A percentile compares a stretch with the other conserved stretches of the same genome.
phyloP scores from a whole-genome alignment of 1,140 invertebrate genomes.

The Hypsibius dujardini region DNA sequence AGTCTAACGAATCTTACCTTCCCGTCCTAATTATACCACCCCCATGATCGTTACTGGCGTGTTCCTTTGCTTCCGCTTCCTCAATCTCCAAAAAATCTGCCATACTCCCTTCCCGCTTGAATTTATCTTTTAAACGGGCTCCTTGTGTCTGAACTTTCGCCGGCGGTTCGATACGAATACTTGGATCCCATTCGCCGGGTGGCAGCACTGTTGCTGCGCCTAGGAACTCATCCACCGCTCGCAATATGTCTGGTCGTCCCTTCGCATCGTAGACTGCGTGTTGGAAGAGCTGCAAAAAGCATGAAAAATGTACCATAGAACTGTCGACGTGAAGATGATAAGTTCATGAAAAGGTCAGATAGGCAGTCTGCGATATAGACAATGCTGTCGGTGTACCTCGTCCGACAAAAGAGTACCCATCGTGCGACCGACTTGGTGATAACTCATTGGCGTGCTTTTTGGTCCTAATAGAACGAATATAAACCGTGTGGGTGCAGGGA shows the following conservation, averaged over 20 bases:
- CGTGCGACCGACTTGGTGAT: conserved; percentile 29
- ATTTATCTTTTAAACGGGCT: conserved; percentile 14
- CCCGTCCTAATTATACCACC: not conserved
- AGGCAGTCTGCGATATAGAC: too few relatives aligned
- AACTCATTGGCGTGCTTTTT: not conserved
- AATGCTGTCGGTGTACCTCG: conserved; percentile 23
- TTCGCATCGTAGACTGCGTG: conserved; percentile 30
- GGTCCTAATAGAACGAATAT: conserved; percentile 31
- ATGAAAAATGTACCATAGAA: too few relatives aligned
- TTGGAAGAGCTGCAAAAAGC: conserved; percentile 28
- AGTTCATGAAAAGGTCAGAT: too few relatives aligned
- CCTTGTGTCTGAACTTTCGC: conserved; percentile 25
- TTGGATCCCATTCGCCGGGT: conserved; percentile 33
- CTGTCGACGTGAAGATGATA: too few relatives aligned
- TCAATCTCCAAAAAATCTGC: conserved; percentile 17
- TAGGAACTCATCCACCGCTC: conserved; percentile 33
- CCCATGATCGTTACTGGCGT: not conserved
- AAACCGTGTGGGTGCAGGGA: conserved; percentile 32
- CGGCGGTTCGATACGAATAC: conserved; percentile 31
- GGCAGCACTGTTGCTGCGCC: conserved; percentile 32
- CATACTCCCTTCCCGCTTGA: conserved; percentile 21
- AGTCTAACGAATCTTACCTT: not conserved
- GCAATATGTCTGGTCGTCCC: conserved; percentile 28
- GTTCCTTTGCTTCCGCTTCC: not conserved
- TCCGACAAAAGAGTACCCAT: conserved; percentile 32